phyloP scores from a whole-genome alignment of 2,888 invertebrate species.

The Clanis bilineata region DNA sequence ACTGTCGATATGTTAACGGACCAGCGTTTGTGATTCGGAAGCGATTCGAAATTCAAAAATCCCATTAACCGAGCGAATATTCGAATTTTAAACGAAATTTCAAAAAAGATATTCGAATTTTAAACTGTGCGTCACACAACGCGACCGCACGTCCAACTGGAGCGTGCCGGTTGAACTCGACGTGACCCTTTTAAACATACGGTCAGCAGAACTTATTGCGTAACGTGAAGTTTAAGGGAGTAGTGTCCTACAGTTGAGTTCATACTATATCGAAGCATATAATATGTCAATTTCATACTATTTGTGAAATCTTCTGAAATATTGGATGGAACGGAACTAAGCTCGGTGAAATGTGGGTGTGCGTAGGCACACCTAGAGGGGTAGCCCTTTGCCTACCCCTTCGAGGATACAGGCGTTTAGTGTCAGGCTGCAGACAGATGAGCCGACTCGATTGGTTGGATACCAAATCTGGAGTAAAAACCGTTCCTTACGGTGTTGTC shows the following conservation, averaged over 20 bases:
- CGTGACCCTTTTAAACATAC: constrained; percentile 16
- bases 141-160: constrained; percentile 40
- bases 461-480: too few relatives aligned
- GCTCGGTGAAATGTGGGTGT: too few relatives aligned
- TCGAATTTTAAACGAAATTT: constrained; percentile 49
- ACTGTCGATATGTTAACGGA: neutral
- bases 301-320: neutral
- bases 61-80: constrained; percentile 20
- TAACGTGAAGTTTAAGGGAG: neutral
- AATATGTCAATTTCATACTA: neutral
- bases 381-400: too few relatives aligned
- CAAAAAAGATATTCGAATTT: neutral
- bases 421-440: too few relatives aligned
- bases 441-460: too few relatives aligned
- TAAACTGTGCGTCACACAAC: constrained; percentile 16
- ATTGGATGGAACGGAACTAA: too few relatives aligned
- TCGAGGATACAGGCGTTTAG: too few relatives aligned
- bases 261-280: neutral
- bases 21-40: neutral
- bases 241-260: neutral
- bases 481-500: too few relatives aligned
- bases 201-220: constrained; percentile 13
- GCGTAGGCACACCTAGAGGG: too few relatives aligned
- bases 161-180: constrained; percentile 24
- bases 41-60: constrained; percentile 16